phyloP scores from a whole-genome alignment of 1,140 invertebrate species.

The Penaeus vannamei region DNA sequence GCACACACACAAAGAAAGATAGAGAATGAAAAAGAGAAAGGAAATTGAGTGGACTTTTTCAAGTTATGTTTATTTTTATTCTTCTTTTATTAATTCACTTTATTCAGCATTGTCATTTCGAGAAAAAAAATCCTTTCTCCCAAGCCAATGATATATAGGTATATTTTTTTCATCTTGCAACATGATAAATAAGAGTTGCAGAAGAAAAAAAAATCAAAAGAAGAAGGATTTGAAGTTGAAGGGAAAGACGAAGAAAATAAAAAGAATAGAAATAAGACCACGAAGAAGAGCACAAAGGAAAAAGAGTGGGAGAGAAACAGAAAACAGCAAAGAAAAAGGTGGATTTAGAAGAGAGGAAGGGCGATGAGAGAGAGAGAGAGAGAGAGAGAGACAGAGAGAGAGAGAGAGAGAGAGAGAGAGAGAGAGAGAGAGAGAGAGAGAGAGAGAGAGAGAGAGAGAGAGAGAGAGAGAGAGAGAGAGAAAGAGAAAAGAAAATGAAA shows the following conservation, averaged over 20 bases:
- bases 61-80: no score
- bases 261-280: not conserved
- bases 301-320: not conserved
- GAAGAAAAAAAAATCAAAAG: no score
- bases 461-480: not conserved
- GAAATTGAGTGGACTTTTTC: no score
- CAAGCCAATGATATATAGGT: no score
- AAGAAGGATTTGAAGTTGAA: not conserved
- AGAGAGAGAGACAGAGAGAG: not conserved
- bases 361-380: not conserved
- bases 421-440: not conserved
- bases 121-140: no score
- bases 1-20: no score
- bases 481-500: not conserved
- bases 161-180: no score
- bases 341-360: not conserved
- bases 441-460: not conserved
- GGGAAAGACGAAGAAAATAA: not conserved
- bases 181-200: no score
- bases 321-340: not conserved
- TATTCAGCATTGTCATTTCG: no score
- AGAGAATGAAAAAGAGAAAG: no score
- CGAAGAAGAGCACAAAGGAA: no score
- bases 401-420: slow-evolving; percentile 26
- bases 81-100: no score